Conservation (phyloP, 1,140 invertebrate species). For the Pachypsylla venusta region DNA sequence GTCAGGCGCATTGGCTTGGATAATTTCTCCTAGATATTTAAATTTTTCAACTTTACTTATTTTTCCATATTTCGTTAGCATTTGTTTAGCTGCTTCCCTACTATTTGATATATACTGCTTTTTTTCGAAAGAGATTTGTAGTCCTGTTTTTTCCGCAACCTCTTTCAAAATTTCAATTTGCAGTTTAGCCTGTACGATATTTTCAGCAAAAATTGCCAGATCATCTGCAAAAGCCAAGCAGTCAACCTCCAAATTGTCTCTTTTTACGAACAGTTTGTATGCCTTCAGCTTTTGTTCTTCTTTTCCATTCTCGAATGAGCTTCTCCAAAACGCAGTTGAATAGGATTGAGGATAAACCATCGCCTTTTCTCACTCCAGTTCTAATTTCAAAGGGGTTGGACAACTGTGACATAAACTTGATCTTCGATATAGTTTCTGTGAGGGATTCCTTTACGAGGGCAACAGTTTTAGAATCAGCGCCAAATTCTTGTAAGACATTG, state of each 20-base stretch:
- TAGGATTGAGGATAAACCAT: slow-evolving; percentile 11
- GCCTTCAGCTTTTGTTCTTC: not conserved
- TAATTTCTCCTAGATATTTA: slow-evolving; percentile 2
- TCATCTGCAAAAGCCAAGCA: slow-evolving; percentile 12
- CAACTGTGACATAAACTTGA: too few relatives aligned
- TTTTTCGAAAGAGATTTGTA: slow-evolving; percentile 8
- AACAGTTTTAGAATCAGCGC: not conserved
- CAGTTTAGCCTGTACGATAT: not conserved
- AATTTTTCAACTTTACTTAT: slow-evolving; percentile 4
- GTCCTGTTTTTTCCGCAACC: not conserved
- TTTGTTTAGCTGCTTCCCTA: not conserved
- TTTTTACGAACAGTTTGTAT: not conserved
- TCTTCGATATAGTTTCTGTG: slow-evolving; percentile 8
- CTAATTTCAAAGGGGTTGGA: slow-evolving; percentile 4
- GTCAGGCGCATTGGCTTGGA: not conserved
- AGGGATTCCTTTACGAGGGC: not conserved
- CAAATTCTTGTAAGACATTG: not conserved
- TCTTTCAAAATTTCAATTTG: slow-evolving; percentile 9
- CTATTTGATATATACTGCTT: not conserved
- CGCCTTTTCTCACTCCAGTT: slow-evolving; percentile 11
- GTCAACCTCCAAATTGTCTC: not conserved
- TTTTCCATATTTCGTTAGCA: not conserved
- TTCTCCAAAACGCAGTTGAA: slow-evolving; percentile 9
- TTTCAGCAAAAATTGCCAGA: not conserved
- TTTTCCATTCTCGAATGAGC: slow-evolving; percentile 2